Evolutionary conservation across 1,140 invertebrate species (phyloP).

Genomic region (Heliconius congener): DNA sequence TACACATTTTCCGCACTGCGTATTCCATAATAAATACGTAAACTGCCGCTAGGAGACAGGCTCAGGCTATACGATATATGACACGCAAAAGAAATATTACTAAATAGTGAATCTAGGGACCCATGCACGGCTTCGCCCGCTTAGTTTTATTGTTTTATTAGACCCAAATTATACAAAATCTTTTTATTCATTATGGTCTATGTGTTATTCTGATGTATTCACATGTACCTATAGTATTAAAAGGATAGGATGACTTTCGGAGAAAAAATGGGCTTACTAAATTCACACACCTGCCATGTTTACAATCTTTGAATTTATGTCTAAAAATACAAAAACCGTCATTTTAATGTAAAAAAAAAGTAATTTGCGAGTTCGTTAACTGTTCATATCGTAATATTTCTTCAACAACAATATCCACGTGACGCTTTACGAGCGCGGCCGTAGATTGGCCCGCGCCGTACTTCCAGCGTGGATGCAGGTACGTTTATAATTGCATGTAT

Average conservation of each 20-base stretch:
- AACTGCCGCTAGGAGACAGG: background rate
- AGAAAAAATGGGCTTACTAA: too few relatives aligned
- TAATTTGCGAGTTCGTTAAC: background rate
- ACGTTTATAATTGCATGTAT: too few relatives aligned
- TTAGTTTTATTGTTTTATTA: too few relatives aligned
- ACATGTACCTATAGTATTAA: too few relatives aligned
- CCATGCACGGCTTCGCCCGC: too few relatives aligned
- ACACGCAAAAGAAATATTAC: too few relatives aligned
- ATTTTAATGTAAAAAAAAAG: background rate
- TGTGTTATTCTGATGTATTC: too few relatives aligned
- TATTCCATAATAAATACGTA: conserved; percentile 1
- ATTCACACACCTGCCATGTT: too few relatives aligned
- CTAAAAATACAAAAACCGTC: background rate
- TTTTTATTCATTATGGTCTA: too few relatives aligned
- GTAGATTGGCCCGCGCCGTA: background rate
- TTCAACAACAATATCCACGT: background rate
- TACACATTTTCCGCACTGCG: conserved; percentile 13
- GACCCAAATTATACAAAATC: too few relatives aligned
- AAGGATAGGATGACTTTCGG: too few relatives aligned
- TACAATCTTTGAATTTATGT: background rate
- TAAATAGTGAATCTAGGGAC: background rate
- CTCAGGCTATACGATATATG: background rate
- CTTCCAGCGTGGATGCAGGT: background rate
- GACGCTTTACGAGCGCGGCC: background rate
- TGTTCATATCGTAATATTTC: conserved; percentile 1